Conservation (phyloP, 1,140 invertebrate species). For the Centruroides sculpturatus region DNA sequence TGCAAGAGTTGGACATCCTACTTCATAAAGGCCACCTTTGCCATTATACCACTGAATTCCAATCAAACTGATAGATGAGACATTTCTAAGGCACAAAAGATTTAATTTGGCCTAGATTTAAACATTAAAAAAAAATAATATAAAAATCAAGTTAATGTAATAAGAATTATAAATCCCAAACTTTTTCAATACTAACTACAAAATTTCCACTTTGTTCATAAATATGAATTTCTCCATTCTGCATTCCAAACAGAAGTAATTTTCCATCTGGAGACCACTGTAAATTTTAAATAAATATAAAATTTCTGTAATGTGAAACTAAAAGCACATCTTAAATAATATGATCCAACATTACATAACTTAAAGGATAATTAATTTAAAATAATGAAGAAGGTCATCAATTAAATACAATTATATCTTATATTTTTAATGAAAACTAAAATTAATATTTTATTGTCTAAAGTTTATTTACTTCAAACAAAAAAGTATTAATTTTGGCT, state of each 20-base stretch:
- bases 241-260: constrained; percentile 74
- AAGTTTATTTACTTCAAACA: no score
- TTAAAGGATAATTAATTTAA: no score
- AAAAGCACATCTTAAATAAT: no score
- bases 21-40: constrained; percentile 51
- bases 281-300: constrained; percentile 2
- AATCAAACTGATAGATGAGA: constrained; percentile 39
- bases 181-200: constrained; percentile 31
- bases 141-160: constrained; percentile 3
- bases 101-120: constrained; percentile 45
- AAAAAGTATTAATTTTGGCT: no score
- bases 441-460: no score
- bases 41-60: constrained; percentile 63
- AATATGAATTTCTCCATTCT: constrained; percentile 79
- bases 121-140: background rate
- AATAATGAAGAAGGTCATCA: no score
- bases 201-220: constrained; percentile 82
- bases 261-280: constrained; percentile 92
- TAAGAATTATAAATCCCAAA: background rate
- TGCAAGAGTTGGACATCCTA: constrained; percentile 59
- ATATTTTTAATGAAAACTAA: no score
- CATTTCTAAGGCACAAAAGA: constrained; percentile 42
- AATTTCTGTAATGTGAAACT: no score
- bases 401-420: no score
- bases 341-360: no score